A percentile compares a stretch with the other conserved stretches of the same genome.
Conservation (phyloP, 2,797 vertebrate genomes). For the Garrulus glandarius region DNA sequence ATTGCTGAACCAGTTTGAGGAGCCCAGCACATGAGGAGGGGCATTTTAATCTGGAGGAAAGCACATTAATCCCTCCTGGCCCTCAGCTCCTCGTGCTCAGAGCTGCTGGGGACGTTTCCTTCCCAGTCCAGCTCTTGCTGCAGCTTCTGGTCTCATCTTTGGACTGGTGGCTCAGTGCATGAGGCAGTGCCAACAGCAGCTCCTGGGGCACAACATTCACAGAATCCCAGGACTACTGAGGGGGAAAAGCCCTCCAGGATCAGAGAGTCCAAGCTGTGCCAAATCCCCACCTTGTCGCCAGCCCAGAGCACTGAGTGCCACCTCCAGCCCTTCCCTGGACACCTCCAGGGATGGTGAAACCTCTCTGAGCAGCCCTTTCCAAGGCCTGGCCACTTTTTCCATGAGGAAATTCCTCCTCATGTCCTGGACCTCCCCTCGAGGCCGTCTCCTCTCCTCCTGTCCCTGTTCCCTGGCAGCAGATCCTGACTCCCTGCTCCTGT, state of each 20-base stretch:
- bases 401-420: background rate
- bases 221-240: background rate
- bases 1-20: background rate
- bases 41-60: background rate
- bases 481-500: background rate
- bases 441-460: rapidly evolving
- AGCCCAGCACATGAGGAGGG: background rate
- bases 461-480: background rate
- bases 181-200: background rate
- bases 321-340: background rate
- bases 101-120: background rate
- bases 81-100: background rate
- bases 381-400: background rate
- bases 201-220: background rate
- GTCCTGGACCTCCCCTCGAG: background rate
- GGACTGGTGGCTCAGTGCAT: rapidly evolving
- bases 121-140: background rate
- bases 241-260: background rate
- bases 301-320: background rate
- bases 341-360: background rate
- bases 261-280: background rate
- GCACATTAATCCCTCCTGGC: background rate
- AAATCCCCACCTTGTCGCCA: background rate
- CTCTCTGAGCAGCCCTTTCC: background rate
- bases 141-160: background rate